Evolutionary conservation across 2,888 invertebrate genomes (phyloP).

Genomic region (Sarcophaga variegata): DNA sequence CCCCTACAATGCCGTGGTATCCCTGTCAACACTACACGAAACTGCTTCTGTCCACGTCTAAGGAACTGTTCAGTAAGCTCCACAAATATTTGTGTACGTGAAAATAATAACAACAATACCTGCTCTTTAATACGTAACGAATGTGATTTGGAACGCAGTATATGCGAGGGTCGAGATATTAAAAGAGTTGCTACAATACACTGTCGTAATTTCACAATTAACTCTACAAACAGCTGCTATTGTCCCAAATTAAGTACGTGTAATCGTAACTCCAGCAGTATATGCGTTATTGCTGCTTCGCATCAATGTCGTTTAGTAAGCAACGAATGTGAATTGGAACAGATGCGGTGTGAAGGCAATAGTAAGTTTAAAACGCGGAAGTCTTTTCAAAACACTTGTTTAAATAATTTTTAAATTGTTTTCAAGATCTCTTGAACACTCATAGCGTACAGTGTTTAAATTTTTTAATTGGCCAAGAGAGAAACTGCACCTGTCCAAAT

Average conservation of each 20-base stretch:
- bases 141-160: conserved; percentile 49
- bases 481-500: conserved; percentile 43
- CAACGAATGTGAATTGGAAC: conserved; percentile 51
- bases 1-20: conserved; percentile 29
- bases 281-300: conserved; percentile 21
- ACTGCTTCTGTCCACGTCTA: conserved; percentile 43
- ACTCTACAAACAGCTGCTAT: conserved; percentile 4
- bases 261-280: conserved; percentile 22
- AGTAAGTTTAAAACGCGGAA: conserved; percentile 25
- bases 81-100: conserved; percentile 25
- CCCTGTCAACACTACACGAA: not conserved
- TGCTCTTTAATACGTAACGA: conserved; percentile 35
- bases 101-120: conserved; percentile 6
- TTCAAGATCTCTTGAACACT: conserved; percentile 22
- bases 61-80: conserved; percentile 16
- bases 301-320: conserved; percentile 33
- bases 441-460: conserved; percentile 46
- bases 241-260: conserved; percentile 34
- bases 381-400: conserved; percentile 32
- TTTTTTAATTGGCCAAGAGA: conserved; percentile 37
- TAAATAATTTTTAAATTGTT: conserved; percentile 20
- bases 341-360: conserved; percentile 32
- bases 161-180: conserved; percentile 45
- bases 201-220: conserved; percentile 31
- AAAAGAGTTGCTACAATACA: conserved; percentile 15